These are phyloP conservation scores for Ceratitis capitata DNA, from an alignment of 1,140 invertebrate species.

Conservation along the genomic window DNA sequence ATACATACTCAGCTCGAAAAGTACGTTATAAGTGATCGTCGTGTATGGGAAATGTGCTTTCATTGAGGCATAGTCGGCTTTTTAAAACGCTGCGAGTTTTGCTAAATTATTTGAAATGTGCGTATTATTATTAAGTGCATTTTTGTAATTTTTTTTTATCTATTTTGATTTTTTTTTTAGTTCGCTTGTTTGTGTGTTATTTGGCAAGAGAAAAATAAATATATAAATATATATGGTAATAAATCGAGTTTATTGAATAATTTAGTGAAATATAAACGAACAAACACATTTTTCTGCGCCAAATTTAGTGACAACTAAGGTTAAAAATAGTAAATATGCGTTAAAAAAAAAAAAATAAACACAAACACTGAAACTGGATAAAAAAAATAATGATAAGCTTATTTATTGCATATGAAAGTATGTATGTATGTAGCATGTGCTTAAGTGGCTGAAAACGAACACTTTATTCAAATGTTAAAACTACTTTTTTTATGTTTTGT, in stretches of 20 bases:
- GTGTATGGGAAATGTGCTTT: constrained; percentile 17
- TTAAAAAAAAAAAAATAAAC: background rate
- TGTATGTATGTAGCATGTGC: no score
- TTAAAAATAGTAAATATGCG: background rate
- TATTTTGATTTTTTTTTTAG: no score
- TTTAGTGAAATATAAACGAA: constrained; percentile 9
- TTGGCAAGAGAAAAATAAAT: background rate
- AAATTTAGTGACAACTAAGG: background rate
- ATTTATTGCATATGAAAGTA: no score
- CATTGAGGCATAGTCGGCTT: constrained; percentile 29
- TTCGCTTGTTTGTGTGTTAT: background rate
- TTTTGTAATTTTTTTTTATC: no score
- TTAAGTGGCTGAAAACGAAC: no score
- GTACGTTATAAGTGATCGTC: background rate
- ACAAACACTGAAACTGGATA: background rate
- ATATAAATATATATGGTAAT: background rate
- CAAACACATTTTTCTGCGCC: no score
- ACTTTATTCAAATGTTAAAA: no score
- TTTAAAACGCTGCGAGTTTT: constrained; percentile 30
- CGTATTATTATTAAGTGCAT: constrained; percentile 36
- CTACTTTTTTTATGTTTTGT: no score
- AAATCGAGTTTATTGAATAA: background rate
- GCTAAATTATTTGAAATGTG: constrained; percentile 24
- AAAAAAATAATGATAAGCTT: no score
- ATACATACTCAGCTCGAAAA: background rate